Conservation (phyloP, 2,113 vertebrate genomes). For the Catharus minimus region DNA sequence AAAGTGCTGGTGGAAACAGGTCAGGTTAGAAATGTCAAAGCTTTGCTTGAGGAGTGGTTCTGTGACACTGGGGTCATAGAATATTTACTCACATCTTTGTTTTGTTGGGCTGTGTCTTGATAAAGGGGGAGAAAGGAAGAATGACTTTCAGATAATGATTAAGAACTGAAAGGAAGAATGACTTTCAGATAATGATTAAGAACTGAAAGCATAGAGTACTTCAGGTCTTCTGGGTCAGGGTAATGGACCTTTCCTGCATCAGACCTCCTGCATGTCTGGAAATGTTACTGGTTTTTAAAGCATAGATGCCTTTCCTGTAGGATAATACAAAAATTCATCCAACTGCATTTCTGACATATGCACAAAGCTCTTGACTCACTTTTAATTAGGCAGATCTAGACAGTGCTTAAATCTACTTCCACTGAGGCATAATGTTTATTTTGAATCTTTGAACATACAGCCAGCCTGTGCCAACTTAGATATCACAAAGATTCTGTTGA, state of each 20-base stretch:
- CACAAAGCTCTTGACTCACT: background rate
- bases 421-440: slow-evolving; percentile 19
- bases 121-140: background rate
- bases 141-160: background rate
- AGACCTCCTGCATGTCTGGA: background rate
- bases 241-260: background rate
- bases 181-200: background rate
- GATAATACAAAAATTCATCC: background rate
- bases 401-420: slow-evolving; percentile 7
- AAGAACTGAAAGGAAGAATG: background rate
- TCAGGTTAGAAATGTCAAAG: background rate
- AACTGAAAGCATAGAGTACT: background rate
- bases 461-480: background rate
- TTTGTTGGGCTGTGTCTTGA: background rate
- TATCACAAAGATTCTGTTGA: background rate
- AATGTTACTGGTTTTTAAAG: background rate
- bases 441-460: background rate
- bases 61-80: background rate
- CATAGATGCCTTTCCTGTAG: background rate
- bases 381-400: background rate
- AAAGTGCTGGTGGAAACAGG: background rate
- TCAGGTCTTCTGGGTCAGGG: background rate
- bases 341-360: background rate
- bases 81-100: background rate
- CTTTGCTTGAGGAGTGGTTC: background rate